A percentile compares a stretch with the other conserved stretches of the same genome.
These are phyloP conservation scores for Colistium nudipinnis DNA, from an alignment of 2,113 vertebrate genomes.

Conservation along the genomic window DNA sequence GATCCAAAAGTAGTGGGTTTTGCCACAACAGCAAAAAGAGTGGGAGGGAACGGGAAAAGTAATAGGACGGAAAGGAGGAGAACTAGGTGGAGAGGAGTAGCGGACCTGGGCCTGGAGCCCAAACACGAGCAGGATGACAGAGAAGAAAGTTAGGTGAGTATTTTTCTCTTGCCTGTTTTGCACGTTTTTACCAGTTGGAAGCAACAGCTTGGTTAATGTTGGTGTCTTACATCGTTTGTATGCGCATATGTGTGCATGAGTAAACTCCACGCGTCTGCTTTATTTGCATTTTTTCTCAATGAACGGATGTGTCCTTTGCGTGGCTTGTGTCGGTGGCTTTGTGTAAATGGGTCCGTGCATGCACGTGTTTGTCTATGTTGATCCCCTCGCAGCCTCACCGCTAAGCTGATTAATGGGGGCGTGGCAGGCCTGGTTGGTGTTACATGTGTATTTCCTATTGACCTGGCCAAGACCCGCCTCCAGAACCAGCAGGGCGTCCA, in stretches of 20 bases:
- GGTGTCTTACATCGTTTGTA: neutral
- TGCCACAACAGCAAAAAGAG: conserved; percentile 14
- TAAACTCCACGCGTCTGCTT: neutral
- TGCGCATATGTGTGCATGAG: conserved; percentile 1
- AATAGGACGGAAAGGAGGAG: conserved; percentile 16
- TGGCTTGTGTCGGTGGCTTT: neutral
- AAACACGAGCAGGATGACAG: conserved; percentile 72
- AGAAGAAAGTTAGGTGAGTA: conserved; percentile 78
- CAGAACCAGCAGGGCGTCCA: conserved; percentile 89
- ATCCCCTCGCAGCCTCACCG: conserved; percentile 80
- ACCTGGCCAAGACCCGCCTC: conserved; percentile 91
- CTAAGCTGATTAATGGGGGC: conserved; percentile 92
- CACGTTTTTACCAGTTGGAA: conserved; percentile 1
- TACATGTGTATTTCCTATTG: conserved; percentile 92
- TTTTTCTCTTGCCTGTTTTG: neutral
- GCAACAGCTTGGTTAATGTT: conserved; percentile 11
- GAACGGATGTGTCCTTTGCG: conserved; percentile 15
- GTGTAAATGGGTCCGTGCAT: conserved; percentile 40
- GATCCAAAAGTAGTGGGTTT: conserved; percentile 25
- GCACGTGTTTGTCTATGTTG: conserved; percentile 55
- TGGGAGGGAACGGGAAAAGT: conserved; percentile 11
- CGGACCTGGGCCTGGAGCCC: conserved; percentile 52
- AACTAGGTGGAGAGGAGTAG: conserved; percentile 26
- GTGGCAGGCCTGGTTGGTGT: conserved; percentile 91
- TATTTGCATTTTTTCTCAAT: conserved; percentile 10